Conservation (phyloP, 1,140 invertebrate genomes). For the Helicoverpa zea region DNA sequence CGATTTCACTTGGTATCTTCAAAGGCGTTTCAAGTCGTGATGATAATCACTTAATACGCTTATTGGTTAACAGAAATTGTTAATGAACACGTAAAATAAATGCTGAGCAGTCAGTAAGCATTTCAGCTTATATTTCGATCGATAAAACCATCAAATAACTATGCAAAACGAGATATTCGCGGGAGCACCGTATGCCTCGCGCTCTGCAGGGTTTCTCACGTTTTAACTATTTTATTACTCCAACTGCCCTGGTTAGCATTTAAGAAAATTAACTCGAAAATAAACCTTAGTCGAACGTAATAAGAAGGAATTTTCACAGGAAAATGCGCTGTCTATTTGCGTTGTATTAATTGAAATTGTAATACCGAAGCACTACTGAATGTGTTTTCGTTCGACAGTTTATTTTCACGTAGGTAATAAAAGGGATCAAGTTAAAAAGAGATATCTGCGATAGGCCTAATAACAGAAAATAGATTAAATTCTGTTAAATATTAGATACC, state of each 20-base stretch:
- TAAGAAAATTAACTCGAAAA: neutral
- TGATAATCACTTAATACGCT: no score
- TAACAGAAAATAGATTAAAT: neutral
- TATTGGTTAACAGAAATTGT: neutral
- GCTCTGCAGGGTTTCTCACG: slow-evolving; percentile 76
- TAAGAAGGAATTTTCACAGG: neutral
- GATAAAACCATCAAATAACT: slow-evolving; percentile 68
- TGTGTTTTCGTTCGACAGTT: slow-evolving; percentile 1
- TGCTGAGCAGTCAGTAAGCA: slow-evolving; percentile 8
- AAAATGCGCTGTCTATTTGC: slow-evolving; percentile 4
- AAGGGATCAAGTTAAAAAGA: neutral
- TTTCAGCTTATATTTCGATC: slow-evolving; percentile 31
- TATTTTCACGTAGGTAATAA: slow-evolving; percentile 13
- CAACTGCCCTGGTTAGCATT: slow-evolving; percentile 28
- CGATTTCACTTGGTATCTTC: neutral
- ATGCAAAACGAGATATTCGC: slow-evolving; percentile 72
- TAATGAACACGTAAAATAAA: neutral
- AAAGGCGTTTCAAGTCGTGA: no score
- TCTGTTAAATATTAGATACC: no score
- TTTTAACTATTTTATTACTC: slow-evolving; percentile 68
- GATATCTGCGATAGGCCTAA: neutral
- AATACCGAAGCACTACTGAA: slow-evolving; percentile 13
- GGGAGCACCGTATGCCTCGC: slow-evolving; percentile 59
- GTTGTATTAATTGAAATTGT: slow-evolving; percentile 32
- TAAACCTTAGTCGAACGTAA: slow-evolving; percentile 25